Conservation (phyloP, 2,113 vertebrate species). For the Trachemys scripta region DNA sequence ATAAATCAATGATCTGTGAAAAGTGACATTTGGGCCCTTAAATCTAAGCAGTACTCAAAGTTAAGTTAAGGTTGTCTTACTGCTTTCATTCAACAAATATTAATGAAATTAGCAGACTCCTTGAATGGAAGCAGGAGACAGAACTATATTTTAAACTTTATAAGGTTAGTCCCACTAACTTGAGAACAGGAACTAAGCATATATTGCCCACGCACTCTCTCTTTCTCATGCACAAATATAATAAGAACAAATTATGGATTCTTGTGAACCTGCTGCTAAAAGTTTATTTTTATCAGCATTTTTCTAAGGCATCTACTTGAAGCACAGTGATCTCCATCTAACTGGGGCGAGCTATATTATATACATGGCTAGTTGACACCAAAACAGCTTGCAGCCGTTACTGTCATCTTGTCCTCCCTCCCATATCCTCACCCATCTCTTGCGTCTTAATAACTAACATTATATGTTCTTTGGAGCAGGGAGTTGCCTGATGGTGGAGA, state of each 20-base stretch:
- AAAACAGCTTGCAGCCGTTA: background rate
- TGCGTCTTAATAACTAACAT: background rate
- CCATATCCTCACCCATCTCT: background rate
- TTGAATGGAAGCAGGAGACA: background rate
- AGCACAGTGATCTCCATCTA: background rate
- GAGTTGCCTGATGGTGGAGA: background rate
- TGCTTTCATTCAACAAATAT: background rate
- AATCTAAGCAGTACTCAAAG: slow-evolving; percentile 11
- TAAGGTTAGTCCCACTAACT: background rate
- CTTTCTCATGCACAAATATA: background rate
- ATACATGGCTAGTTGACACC: background rate
- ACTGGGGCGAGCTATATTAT: background rate
- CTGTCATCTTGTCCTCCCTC: background rate
- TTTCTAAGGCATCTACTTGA: background rate
- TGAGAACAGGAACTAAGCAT: background rate
- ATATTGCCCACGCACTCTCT: background rate
- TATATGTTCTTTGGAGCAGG: background rate
- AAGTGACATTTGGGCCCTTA: slow-evolving; percentile 31
- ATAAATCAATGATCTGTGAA: slow-evolving; percentile 35
- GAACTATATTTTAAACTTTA: background rate
- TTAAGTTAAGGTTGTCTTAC: slow-evolving; percentile 28
- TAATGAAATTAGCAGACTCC: slow-evolving; percentile 10
- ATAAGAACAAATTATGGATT: background rate
- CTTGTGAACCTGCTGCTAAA: background rate
- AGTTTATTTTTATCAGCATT: background rate